Evolutionary conservation across 2,113 vertebrate species (phyloP), one percentile per base, ranked within the genome.

Genomic region (Phaethon lepturus): DNA sequence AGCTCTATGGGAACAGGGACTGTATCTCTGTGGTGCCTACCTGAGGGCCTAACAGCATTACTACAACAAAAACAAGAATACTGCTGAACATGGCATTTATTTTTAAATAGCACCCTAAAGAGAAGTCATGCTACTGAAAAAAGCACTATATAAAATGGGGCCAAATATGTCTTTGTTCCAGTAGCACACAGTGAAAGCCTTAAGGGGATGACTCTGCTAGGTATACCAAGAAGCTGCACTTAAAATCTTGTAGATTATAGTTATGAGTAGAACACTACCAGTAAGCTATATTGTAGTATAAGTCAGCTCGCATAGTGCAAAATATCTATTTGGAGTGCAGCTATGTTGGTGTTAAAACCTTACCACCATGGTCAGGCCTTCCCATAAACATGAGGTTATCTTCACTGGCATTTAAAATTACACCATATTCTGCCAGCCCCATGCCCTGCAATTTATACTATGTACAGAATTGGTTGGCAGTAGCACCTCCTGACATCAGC

Each of bases 61-160:
- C 44, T 91, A 47, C 67, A 96, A 94, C 96, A 97, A 96, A 97
- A 95, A 17, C 58, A 94, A 93, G 62, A 91, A 86, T 86, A 95
- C 69, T 87, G 91, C 86, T 95, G 81, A 95, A 94, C 2, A 6
- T 23, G 47, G 73, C 52, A 8, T n/a, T 78, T 78, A 44, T 93
- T 94, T 91, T 96, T 68, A 74, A 88, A 74, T 35, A 88, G 26
- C 26, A 53, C 19, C 7, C 17, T 67, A 23, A 77, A 82, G 26
- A 35, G 35, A 87, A 89, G 35, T 62, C 76, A 42, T 45, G 62
- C 49, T 79, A 38, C 44, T 64, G 53, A 38, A 66, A 92, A 77
- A 82, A 69, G 33, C 24, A 38, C 7, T 9, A 19, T 13, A 17
- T 55, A 82, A 93, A 79, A 86, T 13, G 31, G 22, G 17, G 26